Percentiles rank a stretch among this genome's conserved stretches.
Evolutionary conservation across 2,113 vertebrate genomes (phyloP).

Genomic region (Noturus placidus): DNA sequence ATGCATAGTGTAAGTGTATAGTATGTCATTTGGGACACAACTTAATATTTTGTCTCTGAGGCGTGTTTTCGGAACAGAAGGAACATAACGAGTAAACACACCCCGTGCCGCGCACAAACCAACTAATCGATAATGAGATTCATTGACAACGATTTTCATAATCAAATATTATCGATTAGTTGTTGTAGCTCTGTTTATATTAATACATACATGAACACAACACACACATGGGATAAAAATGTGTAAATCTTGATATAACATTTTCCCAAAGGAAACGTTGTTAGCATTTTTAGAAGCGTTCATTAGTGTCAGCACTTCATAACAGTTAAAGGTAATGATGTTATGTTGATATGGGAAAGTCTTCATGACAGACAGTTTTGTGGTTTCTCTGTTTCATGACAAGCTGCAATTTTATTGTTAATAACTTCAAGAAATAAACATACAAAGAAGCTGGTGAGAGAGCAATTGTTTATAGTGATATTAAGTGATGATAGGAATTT

Average conservation of each 20-base stretch:
- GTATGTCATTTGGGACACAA: no score
- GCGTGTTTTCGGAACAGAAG: no score
- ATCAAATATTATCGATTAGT: no score
- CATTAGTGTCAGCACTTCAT: not conserved
- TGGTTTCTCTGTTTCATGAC: not conserved
- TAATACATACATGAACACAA: not conserved
- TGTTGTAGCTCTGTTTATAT: not conserved
- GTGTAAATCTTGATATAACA: not conserved
- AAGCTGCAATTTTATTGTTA: not conserved
- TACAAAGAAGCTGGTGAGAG: not conserved
- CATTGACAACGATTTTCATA: no score
- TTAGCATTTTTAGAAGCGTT: not conserved
- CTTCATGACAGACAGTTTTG: not conserved
- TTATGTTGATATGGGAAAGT: not conserved
- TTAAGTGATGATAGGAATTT: not conserved
- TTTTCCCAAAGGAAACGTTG: not conserved
- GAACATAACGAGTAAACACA: no score
- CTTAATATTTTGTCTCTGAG: no score
- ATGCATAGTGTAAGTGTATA: no score
- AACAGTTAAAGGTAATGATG: not conserved
- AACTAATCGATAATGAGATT: no score
- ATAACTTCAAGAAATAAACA: not conserved
- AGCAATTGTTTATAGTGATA: not conserved
- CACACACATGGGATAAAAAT: not conserved
- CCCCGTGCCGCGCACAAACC: no score